Evolutionary conservation across 2,797 vertebrate species (phyloP), one percentile per base, ranked within the genome.

Genomic region (Dermochelys coriacea): DNA sequence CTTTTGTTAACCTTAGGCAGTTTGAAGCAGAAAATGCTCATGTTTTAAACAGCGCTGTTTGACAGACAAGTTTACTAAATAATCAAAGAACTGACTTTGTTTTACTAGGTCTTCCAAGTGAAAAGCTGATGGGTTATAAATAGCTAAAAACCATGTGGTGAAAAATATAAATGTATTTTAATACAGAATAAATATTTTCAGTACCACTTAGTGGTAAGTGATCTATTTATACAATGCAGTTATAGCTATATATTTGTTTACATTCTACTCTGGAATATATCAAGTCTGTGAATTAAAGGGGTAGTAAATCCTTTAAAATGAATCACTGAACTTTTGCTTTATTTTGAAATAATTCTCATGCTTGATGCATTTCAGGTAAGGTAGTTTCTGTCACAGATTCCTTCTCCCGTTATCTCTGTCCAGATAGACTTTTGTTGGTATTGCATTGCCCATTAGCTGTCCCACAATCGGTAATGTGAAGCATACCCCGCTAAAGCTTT

Each of bases 21-120:
- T 93, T 84, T 91, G 91, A 93, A 94, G 61, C 89, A 57, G 85
- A 93, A 95, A 93, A 90, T 19, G 47, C 34, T 93, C 5, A 1
- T 81, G 49, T 90, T 95, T 95, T 77, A 82, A 5, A 2, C 52
- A 71, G 21, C 19, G 4, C 61, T 89, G 34, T 80, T 87, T 92
- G 79, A 79, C 54, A 92, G 87, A 77, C 11, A 8, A 0, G 83
- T 93, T 85, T 55, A 34, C 85, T 86, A 85, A 87, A 83, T 77
- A 79, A 64, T 54, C 61, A 85, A 77, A 83, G 89, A 95, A 86
- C 54, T 95, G 49, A 18, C 81, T 71, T 71, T n/a, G n/a, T 81
- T 86, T 27, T 41, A 52, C 4, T 0, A 1, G 68, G 29, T 88
- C 89, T 86, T 79, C 74, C 88, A 31, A 4, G 5, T 9, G 77